phyloP scores from a whole-genome alignment of 2,113 vertebrate genomes.

The Malurus alboscapulatus region DNA sequence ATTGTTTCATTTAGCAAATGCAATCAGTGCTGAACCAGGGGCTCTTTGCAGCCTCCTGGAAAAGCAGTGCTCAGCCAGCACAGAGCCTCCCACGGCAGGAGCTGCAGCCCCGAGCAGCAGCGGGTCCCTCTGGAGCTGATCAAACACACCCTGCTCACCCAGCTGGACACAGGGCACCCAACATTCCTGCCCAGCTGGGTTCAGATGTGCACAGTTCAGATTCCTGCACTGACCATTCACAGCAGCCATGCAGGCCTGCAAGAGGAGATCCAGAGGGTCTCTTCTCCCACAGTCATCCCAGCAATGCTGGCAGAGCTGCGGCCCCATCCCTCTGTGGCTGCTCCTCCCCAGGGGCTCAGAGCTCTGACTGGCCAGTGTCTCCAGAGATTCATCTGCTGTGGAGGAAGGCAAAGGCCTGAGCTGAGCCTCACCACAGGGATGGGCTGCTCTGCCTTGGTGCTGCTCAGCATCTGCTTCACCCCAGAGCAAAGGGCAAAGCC shows the following conservation, averaged over 20 bases:
- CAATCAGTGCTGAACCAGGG: not conserved
- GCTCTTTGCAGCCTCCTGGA: not conserved
- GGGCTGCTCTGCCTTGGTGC: not conserved
- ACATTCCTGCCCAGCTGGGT: not conserved
- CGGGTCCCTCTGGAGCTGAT: rapidly evolving
- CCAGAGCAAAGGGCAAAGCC: not conserved
- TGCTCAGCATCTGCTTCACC: not conserved
- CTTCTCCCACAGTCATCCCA: not conserved
- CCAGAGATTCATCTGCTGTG: not conserved
- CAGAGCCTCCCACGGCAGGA: rapidly evolving
- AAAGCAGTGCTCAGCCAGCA: rapidly evolving
- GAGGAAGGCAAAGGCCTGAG: not conserved
- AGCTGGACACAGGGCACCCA: not conserved
- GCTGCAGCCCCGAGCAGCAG: not conserved
- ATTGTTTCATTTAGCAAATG: rapidly evolving
- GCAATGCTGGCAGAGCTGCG: not conserved
- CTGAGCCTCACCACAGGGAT: not conserved
- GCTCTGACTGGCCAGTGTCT: not conserved
- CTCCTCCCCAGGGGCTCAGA: not conserved
- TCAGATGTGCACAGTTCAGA: too few species aligned
- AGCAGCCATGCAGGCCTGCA: not conserved
- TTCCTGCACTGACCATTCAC: not conserved
- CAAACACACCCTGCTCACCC: not conserved
- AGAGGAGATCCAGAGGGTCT: not conserved
- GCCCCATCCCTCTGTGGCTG: not conserved